Evolutionary conservation across 2,888 invertebrate genomes (phyloP), one percentile per base, ranked within the genome.

Genomic region (Plemyria rubiginata): DNA sequence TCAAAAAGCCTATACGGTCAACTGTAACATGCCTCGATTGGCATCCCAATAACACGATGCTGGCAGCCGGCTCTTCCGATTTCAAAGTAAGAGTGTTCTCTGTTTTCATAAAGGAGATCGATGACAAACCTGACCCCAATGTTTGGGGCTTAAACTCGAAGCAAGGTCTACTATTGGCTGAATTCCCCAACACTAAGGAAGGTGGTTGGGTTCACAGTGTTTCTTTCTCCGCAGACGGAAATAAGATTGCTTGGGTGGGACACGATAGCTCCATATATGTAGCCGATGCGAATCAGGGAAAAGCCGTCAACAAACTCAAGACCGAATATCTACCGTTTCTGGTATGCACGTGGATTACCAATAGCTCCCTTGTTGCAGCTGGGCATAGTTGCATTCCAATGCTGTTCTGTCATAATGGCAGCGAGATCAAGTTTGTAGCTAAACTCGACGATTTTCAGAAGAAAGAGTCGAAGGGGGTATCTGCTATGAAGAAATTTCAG

Each of bases 151-250:
- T 16, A 9, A 45, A 45, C 16, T 11, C 45, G 16, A 45, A 45
- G 45, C 93, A 99, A 61, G 98, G 98, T 0, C 95, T 96, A 72
- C 82, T 99, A 67, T 94, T 99, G 93, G 97, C 96, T 0, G 99
- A 99, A 87, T 98, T 98, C 86, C 96, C 96, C 5, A 98, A 98
- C 79, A 96, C 97, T 1, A 86, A 93, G 41, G 95, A 95, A 66
- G 98, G 98, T 71, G 99, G 99, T 45, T 99, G 99, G 99, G 96
- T 99, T 38, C 99, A 99, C 84, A 95, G 95, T 77, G 98, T 99
- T 3, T 96, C 97, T 65, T 99, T 99, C 88, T 99, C 99, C 58
- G 97, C 97, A 38, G 98, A 97, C 86, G 99, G 99, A 16, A 97
- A 97, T 77, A 97, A 97, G 85, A 94, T 99, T 45, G 99, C 98